phyloP scores from a whole-genome alignment of 2,888 invertebrate species.

The Coronaproctus castanopsis region DNA sequence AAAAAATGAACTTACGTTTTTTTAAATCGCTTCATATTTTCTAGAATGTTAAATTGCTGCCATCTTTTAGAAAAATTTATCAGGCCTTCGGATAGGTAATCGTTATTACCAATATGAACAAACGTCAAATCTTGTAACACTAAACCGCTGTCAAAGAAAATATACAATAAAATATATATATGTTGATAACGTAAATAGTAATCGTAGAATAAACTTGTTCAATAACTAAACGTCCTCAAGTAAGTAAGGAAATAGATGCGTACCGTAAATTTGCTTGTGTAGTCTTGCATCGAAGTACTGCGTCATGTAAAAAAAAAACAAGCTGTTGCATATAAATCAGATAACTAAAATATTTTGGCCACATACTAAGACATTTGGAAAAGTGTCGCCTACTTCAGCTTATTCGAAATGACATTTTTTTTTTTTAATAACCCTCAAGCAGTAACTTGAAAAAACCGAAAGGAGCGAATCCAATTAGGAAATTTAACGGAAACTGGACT shows the following conservation, averaged over 20 bases:
- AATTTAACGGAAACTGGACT: no score
- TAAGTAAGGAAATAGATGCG: conserved; percentile 1
- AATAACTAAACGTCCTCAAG: not conserved
- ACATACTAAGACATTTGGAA: no score
- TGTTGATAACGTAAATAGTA: not conserved
- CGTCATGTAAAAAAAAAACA: no score
- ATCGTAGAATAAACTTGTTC: not conserved
- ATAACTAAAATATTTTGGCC: no score
- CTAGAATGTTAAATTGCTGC: conserved; percentile 96
- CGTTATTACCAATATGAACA: conserved; percentile 92
- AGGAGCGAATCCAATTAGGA: no score
- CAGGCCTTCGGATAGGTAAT: conserved; percentile 59
- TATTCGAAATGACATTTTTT: no score
- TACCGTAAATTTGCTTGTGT: no score
- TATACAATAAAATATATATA: not conserved
- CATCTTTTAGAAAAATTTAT: conserved; percentile 95
- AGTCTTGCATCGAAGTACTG: no score
- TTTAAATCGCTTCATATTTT: conserved; percentile 93
- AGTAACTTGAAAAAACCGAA: no score
- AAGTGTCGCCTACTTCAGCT: no score
- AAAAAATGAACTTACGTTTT: conserved; percentile 86
- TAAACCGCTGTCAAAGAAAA: conserved; percentile 50
- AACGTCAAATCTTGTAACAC: conserved; percentile 97
- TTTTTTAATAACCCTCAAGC: no score
- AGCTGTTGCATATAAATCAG: no score